Percentiles rank a stretch among this genome's conserved stretches.
These are phyloP conservation scores for Mastacembelus armatus DNA, from an alignment of 2,797 vertebrate genomes.

Conservation along the genomic window DNA sequence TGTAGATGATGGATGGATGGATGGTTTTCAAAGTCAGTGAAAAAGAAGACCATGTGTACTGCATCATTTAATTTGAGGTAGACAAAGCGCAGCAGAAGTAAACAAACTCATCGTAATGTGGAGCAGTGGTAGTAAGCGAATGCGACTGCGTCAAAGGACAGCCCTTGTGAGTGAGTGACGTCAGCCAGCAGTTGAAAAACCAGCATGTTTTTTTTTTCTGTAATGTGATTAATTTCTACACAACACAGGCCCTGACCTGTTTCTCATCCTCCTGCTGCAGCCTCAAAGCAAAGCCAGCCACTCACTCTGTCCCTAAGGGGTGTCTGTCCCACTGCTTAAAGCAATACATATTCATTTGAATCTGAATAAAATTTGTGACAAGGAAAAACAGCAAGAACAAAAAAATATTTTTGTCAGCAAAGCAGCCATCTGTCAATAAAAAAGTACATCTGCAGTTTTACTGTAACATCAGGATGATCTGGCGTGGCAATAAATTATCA, in stretches of 20 bases:
- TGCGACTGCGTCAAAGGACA: conserved; percentile 40
- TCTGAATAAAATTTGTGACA: conserved; percentile 52
- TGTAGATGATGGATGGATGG: too few species aligned
- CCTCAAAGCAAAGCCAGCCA: conserved; percentile 47
- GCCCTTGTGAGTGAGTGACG: conserved; percentile 49
- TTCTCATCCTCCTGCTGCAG: conserved; percentile 52
- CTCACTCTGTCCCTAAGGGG: conserved; percentile 41
- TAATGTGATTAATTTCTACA: conserved; percentile 78
- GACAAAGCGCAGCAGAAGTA: conserved; percentile 7
- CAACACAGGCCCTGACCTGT: conserved; percentile 48
- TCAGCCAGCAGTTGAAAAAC: conserved; percentile 50
- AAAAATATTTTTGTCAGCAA: conserved; percentile 29
- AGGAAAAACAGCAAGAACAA: conserved; percentile 30
- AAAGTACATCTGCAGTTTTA: conserved; percentile 15
- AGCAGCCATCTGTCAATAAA: conserved; percentile 65
- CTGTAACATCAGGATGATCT: conserved; percentile 25
- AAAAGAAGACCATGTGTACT: neutral
- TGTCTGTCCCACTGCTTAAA: conserved; percentile 35
- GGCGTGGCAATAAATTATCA: conserved; percentile 56
- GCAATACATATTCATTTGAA: conserved; percentile 65
- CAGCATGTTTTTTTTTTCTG: conserved; percentile 31
- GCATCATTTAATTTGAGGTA: neutral
- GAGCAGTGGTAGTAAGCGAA: conserved; percentile 43
- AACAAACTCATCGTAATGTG: conserved; percentile 3
- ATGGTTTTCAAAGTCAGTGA: neutral